A percentile compares a stretch with the other conserved stretches of the same genome.
Evolutionary conservation across 2,113 vertebrate species (phyloP).

Genomic region (Erinaceus europaeus): DNA sequence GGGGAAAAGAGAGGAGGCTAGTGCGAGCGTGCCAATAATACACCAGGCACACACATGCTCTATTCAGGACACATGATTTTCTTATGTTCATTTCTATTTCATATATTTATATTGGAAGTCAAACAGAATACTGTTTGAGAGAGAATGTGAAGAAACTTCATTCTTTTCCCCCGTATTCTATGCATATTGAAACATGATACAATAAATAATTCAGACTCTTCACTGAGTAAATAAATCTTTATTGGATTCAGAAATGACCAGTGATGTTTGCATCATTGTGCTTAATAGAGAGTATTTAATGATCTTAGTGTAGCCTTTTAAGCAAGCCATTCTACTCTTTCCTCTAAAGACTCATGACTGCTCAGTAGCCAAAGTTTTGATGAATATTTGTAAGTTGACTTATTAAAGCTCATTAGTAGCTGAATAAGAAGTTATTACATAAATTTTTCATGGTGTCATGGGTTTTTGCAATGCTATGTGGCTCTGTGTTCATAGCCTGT

Average conservation of each 20-base stretch:
- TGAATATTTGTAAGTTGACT: not conserved
- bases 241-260: not conserved
- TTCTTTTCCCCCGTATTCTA: not conserved
- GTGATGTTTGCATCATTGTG: not conserved
- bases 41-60: not conserved
- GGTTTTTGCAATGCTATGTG: not conserved
- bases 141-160: not conserved
- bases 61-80: not conserved
- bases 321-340: not conserved
- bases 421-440: not conserved
- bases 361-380: slow-evolving; percentile 12
- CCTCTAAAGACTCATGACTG: not conserved
- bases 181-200: not conserved
- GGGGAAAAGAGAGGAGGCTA: not conserved
- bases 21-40: not conserved
- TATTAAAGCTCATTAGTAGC: not conserved
- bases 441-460: not conserved
- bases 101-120: not conserved
- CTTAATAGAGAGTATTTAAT: not conserved
- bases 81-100: not conserved
- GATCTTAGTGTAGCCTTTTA: slow-evolving; percentile 1
- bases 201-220: not conserved
- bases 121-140: slow-evolving; percentile 25
- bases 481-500: not conserved
- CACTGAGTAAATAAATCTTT: not conserved